Percentiles rank a stretch among this genome's conserved stretches.
These are phyloP conservation scores for Dasysyrphus albostriatus DNA, from an alignment of 2,888 invertebrate species.

Conservation along the genomic window DNA sequence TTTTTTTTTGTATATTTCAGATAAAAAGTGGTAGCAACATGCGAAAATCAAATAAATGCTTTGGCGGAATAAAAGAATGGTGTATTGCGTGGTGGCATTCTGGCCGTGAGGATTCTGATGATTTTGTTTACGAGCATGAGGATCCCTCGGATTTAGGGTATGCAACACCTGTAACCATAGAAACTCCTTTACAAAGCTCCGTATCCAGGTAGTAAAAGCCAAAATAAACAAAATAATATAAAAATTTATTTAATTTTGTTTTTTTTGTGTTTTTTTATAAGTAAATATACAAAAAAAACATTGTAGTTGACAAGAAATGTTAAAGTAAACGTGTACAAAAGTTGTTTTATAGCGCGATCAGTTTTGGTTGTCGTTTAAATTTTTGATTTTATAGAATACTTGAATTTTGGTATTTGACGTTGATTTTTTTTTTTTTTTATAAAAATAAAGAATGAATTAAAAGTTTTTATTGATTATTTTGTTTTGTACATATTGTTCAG, in stretches of 20 bases:
- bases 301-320: not conserved
- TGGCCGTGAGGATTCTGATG: constrained; percentile 92
- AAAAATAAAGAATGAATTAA: not conserved
- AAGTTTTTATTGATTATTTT: constrained; percentile 8
- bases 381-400: constrained; percentile 34
- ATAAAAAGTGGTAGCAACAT: constrained; percentile 82
- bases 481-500: constrained; percentile 26
- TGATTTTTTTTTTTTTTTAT: not conserved
- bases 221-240: constrained; percentile 69
- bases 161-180: constrained; percentile 92
- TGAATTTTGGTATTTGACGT: not conserved
- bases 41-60: constrained; percentile 82
- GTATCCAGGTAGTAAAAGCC: constrained; percentile 88
- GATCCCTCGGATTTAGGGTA: constrained; percentile 91
- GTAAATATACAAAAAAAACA: constrained; percentile 20
- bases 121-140: constrained; percentile 89
- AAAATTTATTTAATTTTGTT: constrained; percentile 49
- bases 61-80: constrained; percentile 88
- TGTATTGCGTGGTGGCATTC: constrained; percentile 97
- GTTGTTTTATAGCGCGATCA: constrained; percentile 60
- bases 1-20: constrained; percentile 75
- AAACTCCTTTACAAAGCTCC: constrained; percentile 94
- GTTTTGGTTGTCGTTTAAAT: constrained; percentile 48
- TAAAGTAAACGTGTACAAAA: constrained; percentile 35
- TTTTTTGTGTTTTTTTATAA: constrained; percentile 41